Conservation (phyloP, 2,888 invertebrate species). For the Drosophila histrio region DNA sequence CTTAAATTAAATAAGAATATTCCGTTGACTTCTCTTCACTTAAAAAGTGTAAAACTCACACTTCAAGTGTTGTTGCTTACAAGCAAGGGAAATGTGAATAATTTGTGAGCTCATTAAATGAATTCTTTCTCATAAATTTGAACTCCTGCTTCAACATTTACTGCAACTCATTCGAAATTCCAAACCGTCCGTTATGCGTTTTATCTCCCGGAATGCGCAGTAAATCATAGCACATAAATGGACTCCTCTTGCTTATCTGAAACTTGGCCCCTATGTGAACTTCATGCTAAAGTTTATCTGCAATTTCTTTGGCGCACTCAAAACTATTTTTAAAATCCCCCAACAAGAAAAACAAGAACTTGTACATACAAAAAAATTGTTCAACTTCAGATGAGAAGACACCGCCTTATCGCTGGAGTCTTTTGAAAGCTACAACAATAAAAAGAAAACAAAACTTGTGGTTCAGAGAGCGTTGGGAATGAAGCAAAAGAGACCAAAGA, state of each 20-base stretch:
- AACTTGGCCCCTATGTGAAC: constrained; percentile 17
- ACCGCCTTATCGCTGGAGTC: constrained; percentile 23
- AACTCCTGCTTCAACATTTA: background rate
- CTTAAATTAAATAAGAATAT: background rate
- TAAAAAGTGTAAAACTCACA: background rate
- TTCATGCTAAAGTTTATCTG: constrained; percentile 34
- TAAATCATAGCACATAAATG: constrained; percentile 43
- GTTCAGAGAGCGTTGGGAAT: constrained; percentile 11
- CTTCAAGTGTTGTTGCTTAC: background rate
- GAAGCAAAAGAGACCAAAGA: constrained; percentile 19
- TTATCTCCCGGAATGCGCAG: constrained; percentile 30
- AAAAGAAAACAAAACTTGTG: constrained; percentile 2
- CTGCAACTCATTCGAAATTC: constrained; percentile 47
- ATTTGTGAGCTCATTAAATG: constrained; percentile 37
- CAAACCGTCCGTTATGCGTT: constrained; percentile 38
- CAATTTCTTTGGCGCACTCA: constrained; percentile 39
- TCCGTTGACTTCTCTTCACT: constrained; percentile 5
- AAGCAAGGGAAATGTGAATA: constrained; percentile 3
- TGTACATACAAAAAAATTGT: constrained; percentile 11
- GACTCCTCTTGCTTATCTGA: constrained; percentile 20
- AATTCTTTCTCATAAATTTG: constrained; percentile 13
- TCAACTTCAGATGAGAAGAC: constrained; percentile 7
- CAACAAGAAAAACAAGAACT: constrained; percentile 25
- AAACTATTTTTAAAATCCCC: constrained; percentile 42
- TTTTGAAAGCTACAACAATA: background rate